Base-by-base conservation (phyloP, 2,797 vertebrate species). In the Alcedo atthis region DNA sequence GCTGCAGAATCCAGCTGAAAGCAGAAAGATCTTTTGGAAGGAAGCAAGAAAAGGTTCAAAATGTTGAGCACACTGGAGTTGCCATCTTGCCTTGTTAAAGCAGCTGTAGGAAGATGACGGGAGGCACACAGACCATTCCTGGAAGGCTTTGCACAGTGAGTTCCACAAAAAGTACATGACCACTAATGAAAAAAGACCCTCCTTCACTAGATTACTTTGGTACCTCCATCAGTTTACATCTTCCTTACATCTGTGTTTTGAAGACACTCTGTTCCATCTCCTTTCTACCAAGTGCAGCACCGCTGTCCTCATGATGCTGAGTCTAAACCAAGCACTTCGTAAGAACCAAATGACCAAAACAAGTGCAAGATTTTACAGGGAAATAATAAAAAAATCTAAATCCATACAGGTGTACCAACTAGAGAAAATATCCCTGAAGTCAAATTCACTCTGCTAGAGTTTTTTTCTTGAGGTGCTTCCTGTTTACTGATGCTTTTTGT, bases 41-140 rank as follows among this genome's bases (percentile, higher is more conserved):
- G 45, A 81, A 81, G 67, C 9, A 40, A 51, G 26, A 79, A 43
- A 66, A 90, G 78, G 54, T 89, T 89, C 51, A 64, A 63, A 59
- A 63, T 6, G 4, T 22, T 1, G 1, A 75, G 35, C 13, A 9
- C 15, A 10, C 1, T 2, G 1, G 7, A 61, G 53, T 24, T 68
- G 19, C 6, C 13, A 13, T 30, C 70, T 54, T 57, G 40, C 46
- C 21, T 49, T 51, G 45, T 32, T 54, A 74, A 57, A 25, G 13
- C 40, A 70, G 26, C 10, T 16, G 2, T 17, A 63, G 66, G 18
- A 62, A 85, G 51, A 48, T 35, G 54, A 75, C 48, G 45, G 43
- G 3, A 76, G 32, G 18, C 26, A 35, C 45, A 33, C 1, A 1
- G 28, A 54, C 17, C 32, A 18, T 6, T 48, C 45, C 1, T 6